Percentiles rank a stretch among this genome's conserved stretches.
phyloP scores from a whole-genome alignment of 2,888 invertebrate genomes.

The Atherix ibis region DNA sequence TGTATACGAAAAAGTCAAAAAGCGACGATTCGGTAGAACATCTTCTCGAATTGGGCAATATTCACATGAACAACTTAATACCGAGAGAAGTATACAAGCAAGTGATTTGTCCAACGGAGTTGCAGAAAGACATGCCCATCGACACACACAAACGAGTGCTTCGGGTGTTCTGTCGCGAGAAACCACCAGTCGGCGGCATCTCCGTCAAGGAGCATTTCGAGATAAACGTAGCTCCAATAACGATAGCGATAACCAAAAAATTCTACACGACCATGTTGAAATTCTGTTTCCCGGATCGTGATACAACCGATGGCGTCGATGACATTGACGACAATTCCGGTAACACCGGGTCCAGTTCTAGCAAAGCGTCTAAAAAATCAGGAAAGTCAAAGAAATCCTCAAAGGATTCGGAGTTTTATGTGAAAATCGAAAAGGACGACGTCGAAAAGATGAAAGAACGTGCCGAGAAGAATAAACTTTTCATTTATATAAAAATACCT shows the following conservation, averaged over 20 bases:
- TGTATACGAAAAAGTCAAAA: constrained; percentile 92
- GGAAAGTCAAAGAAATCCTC: constrained; percentile 38
- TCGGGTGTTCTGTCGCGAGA: constrained; percentile 88
- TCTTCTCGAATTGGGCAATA: constrained; percentile 86
- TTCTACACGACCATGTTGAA: constrained; percentile 95
- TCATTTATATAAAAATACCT: constrained; percentile 96
- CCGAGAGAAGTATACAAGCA: constrained; percentile 91
- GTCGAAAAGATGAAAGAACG: constrained; percentile 83
- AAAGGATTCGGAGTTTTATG: constrained; percentile 80
- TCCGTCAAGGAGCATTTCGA: constrained; percentile 98
- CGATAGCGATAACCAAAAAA: constrained; percentile 83
- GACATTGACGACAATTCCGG: constrained; percentile 41
- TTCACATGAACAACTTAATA: constrained; percentile 85
- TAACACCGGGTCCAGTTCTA: constrained; percentile 35
- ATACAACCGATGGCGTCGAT: constrained; percentile 47
- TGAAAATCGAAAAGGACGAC: constrained; percentile 79
- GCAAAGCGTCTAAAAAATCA: constrained; percentile 29
- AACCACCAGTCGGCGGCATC: constrained; percentile 96
- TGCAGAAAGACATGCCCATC: constrained; percentile 73
- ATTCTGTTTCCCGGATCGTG: constrained; percentile 93
- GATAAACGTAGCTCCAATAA: constrained; percentile 89
- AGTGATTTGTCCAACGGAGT: constrained; percentile 62
- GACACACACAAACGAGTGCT: constrained; percentile 76
- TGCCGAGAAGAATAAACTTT: constrained; percentile 95
- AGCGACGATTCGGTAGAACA: constrained; percentile 97